A percentile compares a stretch with the other conserved stretches of the same genome.
Conservation (phyloP, 2,888 invertebrate genomes). For the Imbricaverruca yamaguchii region DNA sequence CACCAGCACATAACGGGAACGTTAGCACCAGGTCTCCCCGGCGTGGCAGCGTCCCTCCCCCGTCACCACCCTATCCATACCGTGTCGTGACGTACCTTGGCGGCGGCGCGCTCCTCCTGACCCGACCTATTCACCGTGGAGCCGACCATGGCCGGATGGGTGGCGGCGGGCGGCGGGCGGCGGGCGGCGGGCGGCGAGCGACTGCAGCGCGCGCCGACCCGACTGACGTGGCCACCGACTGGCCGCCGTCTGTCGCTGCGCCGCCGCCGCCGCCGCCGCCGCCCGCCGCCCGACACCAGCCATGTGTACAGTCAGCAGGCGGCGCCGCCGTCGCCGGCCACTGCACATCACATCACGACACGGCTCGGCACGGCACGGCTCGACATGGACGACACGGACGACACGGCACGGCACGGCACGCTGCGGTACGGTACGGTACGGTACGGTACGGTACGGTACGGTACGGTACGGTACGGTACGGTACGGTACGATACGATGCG, state of each 20-base stretch:
- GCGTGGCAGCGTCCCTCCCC: too few relatives aligned
- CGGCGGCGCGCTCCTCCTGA: background rate
- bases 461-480: too few relatives aligned
- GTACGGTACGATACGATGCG: too few relatives aligned
- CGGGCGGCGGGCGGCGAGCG: background rate
- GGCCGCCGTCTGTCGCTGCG: background rate
- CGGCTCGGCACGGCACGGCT: too few relatives aligned
- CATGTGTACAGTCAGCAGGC: background rate
- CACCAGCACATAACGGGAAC: too few relatives aligned
- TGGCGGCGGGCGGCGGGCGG: background rate
- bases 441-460: too few relatives aligned
- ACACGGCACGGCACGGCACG: too few relatives aligned
- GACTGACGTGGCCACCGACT: background rate
- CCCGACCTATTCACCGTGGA: background rate
- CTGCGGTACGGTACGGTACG: too few relatives aligned
- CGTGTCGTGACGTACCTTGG: background rate
- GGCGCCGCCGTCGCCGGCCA: slow-evolving; percentile 53
- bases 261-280: slow-evolving; percentile 47
- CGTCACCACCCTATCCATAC: background rate
- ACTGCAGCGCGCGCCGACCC: background rate
- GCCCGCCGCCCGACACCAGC: slow-evolving; percentile 37
- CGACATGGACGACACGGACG: too few relatives aligned
- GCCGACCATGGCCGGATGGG: background rate
- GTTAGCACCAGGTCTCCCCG: too few relatives aligned
- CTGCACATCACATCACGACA: background rate